Evolutionary conservation across 2,797 vertebrate species (phyloP), one percentile per base, ranked within the genome.

Genomic region (Pterois miles): DNA sequence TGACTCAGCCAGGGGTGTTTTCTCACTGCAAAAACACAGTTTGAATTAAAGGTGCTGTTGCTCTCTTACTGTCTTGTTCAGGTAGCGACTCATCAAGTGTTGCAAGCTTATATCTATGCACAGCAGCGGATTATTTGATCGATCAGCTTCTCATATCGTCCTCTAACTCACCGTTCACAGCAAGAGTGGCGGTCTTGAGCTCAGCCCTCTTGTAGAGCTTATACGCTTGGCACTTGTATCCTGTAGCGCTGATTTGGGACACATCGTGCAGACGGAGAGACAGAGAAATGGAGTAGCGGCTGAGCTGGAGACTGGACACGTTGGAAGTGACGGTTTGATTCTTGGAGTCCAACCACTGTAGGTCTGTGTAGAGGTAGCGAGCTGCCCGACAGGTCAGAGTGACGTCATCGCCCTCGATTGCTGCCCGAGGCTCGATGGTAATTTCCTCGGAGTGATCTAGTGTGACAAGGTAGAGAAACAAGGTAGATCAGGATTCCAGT

Each of bases 341-440:
- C 58, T 77, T 83, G n/a, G 95, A 93, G 73, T 94, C 88, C 43
- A 94, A 81, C 97, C 97, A 99, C 52, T 53, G 81, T 18, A 98
- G 90, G 50, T 92, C 84, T 4, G 89, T 95, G 89, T 96, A 97
- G 69, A 97, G 93, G 90, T 96, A 98, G 65, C 93, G 96, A 54
- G 96, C 90, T 7, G 95, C 96, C n/a, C 87, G 80, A 87, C 98
- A 99, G 58, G 92, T 95, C 82, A 99, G 86, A 6, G 6, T 93
- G 40, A 96, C 68, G 0, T 97, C 73, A 0, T 91, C 92, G 6
- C 96, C 96, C 63, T 95, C 94, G 1, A 97, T 92, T 59, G 92
- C 93, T 3, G 36, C 82, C 70, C 1, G 77, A 48, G 96, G 92
- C 54, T 80, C 34, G n/a, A 91, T 88, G 73, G 72, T 70, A 27